Conservation (phyloP, 2,797 vertebrate genomes). For the Pseudochirops corinnae region DNA sequence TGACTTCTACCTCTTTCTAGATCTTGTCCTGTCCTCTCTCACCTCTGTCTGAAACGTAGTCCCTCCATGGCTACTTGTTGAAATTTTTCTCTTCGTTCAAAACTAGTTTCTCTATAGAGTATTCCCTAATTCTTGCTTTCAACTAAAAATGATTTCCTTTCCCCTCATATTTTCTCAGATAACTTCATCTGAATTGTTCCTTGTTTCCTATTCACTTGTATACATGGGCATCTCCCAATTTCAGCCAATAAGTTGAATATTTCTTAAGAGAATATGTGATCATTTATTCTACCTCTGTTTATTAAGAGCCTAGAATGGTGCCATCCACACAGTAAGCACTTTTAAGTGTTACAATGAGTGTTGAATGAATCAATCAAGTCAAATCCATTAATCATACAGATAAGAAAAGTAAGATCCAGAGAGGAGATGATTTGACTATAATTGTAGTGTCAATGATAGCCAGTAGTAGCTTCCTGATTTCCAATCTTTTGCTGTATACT, state of each 20-base stretch:
- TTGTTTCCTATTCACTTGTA: background rate
- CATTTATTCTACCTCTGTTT: background rate
- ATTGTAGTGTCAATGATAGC: background rate
- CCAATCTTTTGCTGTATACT: background rate
- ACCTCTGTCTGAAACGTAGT: background rate
- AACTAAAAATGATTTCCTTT: background rate
- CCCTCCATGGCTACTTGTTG: background rate
- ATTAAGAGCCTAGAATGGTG: background rate
- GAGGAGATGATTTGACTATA: background rate
- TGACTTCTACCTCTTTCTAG: background rate
- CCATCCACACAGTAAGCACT: background rate
- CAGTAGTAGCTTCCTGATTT: background rate
- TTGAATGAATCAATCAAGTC: background rate
- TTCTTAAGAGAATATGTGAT: background rate
- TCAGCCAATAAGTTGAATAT: background rate
- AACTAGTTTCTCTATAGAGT: background rate
- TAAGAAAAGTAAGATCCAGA: background rate
- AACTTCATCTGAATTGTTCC: background rate
- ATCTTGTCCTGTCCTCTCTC: background rate
- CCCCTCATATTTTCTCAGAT: background rate
- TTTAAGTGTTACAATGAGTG: background rate
- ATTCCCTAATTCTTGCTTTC: background rate
- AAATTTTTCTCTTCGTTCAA: background rate
- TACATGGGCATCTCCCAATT: background rate
- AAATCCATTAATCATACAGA: background rate